Percentiles rank a stretch among this genome's conserved stretches.
phyloP scores from a whole-genome alignment of 2,888 invertebrate genomes.

The Zygothrica quintamaculata region DNA sequence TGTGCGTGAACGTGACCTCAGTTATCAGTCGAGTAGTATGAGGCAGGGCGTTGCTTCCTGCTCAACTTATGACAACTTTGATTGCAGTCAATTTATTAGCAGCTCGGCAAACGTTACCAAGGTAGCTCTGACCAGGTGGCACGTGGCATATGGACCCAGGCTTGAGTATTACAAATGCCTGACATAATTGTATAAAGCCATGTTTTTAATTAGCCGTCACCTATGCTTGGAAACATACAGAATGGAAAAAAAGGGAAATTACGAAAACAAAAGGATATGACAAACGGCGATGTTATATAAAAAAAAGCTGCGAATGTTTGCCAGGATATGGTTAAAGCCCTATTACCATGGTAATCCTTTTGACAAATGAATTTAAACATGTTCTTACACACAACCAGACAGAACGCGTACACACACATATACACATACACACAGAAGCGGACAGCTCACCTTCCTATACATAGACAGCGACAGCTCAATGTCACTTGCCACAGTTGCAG shows the following conservation, averaged over 20 bases:
- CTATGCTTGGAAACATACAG: slow-evolving; percentile 49
- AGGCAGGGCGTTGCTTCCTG: slow-evolving; percentile 23
- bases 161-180: slow-evolving; percentile 58
- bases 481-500: slow-evolving; percentile 36
- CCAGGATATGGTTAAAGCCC: slow-evolving; percentile 72
- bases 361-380: slow-evolving; percentile 79
- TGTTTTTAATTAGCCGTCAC: slow-evolving; percentile 74
- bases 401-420: slow-evolving; percentile 17
- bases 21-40: slow-evolving; percentile 51
- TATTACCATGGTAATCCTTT: slow-evolving; percentile 80
- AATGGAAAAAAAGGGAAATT: slow-evolving; percentile 11
- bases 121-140: slow-evolving; percentile 42
- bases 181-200: slow-evolving; percentile 76
- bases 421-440: slow-evolving; percentile 19
- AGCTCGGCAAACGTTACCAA: slow-evolving; percentile 41
- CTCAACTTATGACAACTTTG: slow-evolving; percentile 76
- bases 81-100: slow-evolving; percentile 78
- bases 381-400: slow-evolving; percentile 36
- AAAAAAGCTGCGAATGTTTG: slow-evolving; percentile 55
- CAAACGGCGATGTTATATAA: slow-evolving; percentile 37
- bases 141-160: slow-evolving; percentile 9
- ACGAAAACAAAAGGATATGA: slow-evolving; percentile 46
- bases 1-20: slow-evolving; percentile 60
- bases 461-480: slow-evolving; percentile 39
- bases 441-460: slow-evolving; percentile 40